Evolutionary conservation across 1,140 invertebrate genomes (phyloP).

Genomic region (Sinonovacula constricta): DNA sequence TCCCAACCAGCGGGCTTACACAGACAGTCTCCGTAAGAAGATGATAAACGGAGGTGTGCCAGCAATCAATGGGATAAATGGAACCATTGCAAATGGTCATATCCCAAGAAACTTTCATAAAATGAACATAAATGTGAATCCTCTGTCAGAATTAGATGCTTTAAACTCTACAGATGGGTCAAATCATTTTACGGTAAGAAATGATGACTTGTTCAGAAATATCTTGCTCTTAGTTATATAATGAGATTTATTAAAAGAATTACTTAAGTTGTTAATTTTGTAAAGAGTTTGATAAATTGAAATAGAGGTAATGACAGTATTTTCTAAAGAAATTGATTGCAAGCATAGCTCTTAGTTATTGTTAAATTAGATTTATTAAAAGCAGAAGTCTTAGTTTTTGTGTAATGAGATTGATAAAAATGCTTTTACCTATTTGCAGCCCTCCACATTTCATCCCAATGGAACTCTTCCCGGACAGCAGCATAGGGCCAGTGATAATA

Average conservation of each 20-base stretch:
- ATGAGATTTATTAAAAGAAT: not conserved
- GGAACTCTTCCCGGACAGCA: constrained; percentile 61
- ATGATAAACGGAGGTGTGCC: constrained; percentile 64
- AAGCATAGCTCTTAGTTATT: too few relatives aligned
- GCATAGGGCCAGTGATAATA: constrained; percentile 65
- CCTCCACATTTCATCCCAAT: constrained; percentile 61
- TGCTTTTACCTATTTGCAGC: constrained; percentile 46
- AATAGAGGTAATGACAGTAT: too few relatives aligned
- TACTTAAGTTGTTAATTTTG: too few relatives aligned
- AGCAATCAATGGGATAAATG: constrained; percentile 62
- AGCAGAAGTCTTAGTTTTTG: too few relatives aligned
- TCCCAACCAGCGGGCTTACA: constrained; percentile 71
- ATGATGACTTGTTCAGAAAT: not conserved
- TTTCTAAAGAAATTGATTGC: too few relatives aligned
- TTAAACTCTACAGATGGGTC: constrained; percentile 28
- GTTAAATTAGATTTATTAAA: too few relatives aligned
- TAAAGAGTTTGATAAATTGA: too few relatives aligned
- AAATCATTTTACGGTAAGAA: constrained; percentile 38
- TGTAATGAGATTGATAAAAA: too few relatives aligned
- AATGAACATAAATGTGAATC: constrained; percentile 75
- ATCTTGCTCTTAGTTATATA: not conserved
- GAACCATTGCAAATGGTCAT: constrained; percentile 64
- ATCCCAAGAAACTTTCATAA: constrained; percentile 63
- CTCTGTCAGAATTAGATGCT: constrained; percentile 64
- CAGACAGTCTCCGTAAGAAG: constrained; percentile 69